phyloP scores from a whole-genome alignment of 2,113 vertebrate species.

The Rhinopomastus cyanomelas region DNA sequence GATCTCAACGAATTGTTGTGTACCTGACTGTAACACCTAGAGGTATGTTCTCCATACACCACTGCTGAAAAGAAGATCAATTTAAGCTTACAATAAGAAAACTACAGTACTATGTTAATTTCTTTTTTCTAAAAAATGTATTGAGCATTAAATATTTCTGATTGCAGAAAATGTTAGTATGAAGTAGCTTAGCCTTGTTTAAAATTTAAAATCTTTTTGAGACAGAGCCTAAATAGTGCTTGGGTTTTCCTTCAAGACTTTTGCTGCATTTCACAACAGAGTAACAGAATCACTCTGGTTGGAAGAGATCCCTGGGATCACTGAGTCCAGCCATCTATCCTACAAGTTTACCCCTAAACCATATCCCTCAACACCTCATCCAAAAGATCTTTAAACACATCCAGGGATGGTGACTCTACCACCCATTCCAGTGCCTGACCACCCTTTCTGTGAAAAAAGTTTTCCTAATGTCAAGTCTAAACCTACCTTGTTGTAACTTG shows the following conservation, averaged over 20 bases:
- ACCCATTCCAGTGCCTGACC: too few species aligned
- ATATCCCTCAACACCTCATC: too few species aligned
- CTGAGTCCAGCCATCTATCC: too few species aligned
- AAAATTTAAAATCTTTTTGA: not conserved
- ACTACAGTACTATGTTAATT: not conserved
- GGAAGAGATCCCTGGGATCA: too few species aligned
- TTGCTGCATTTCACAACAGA: not conserved
- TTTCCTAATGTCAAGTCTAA: too few species aligned
- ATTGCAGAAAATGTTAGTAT: not conserved
- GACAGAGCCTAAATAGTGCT: not conserved
- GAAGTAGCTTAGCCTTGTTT: not conserved
- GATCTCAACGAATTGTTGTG: constrained; percentile 80
- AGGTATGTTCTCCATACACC: constrained; percentile 73
- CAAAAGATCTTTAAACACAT: too few species aligned
- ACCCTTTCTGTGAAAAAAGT: too few species aligned
- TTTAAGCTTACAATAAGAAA: not conserved
- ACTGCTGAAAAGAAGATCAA: not conserved
- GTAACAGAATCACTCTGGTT: too few species aligned
- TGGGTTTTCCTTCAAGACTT: not conserved
- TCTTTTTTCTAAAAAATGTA: not conserved
- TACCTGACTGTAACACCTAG: constrained; percentile 89
- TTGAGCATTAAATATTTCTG: not conserved
- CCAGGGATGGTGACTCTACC: too few species aligned
- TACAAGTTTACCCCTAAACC: too few species aligned
- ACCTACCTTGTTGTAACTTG: too few species aligned